Evolutionary conservation across 2,888 invertebrate species (phyloP), one percentile per base, ranked within the genome.

Genomic region (Nymphalis polychloros): DNA sequence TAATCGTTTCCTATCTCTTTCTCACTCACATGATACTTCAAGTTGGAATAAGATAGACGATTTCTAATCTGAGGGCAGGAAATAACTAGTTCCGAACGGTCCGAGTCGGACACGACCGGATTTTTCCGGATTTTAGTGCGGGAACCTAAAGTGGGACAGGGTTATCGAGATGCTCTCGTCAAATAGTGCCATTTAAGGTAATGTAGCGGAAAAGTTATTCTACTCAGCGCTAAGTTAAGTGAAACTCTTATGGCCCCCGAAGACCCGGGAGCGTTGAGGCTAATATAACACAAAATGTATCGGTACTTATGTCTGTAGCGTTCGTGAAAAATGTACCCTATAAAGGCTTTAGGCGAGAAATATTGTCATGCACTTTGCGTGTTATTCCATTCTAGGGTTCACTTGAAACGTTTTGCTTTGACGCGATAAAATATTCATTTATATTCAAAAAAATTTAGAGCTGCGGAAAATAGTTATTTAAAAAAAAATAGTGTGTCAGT

Each of bases 61-160:
- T 77, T 82, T 79, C 81, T 81, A 84, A 85, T 82, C 80, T 82
- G 76, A 80, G 81, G 77, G 83, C 84, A 81, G 85, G 84, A 86
- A 84, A 87, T 85, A 87, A 85, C 85, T 84, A 80, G 85, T 84
- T 84, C 81, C 79, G 81, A 80, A 78, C 79, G 80, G 78, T 76
- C 77, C 77, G 76, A 67, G 74, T 80, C 81, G 84, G 84, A 82
- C 80, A 79, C 78, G 81, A 83, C 83, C 76, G 83, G 84, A 84
- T 84, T 88, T 86, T 85, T 85, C 83, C 82, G 81, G 85, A 82
- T 83, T 80, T 76, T 69, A 79, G 78, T 77, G 76, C 72, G 71
- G 69, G 73, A 72, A 76, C 78, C 78, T 80, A 77, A 79, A 83
- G 77, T 81, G 74, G 75, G 75, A 70, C 70, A 70, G 70, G 72